Conservation (phyloP, 2,888 invertebrate genomes). For the Aleiodes leptofemur region DNA sequence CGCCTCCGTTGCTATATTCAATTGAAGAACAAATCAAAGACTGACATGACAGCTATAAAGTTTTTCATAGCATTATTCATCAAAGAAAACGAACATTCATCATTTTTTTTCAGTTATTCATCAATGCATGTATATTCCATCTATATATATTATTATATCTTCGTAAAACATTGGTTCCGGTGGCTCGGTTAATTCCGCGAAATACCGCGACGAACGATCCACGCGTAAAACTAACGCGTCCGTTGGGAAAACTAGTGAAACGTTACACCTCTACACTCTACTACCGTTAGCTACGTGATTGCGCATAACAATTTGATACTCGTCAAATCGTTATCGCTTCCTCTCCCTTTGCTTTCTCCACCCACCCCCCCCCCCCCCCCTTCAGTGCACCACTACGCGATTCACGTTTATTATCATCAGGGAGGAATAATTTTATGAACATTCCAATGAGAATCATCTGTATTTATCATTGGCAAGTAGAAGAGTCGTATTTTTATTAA, state of each 20-base stretch:
- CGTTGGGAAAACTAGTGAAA: conserved; percentile 53
- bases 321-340: conserved; percentile 51
- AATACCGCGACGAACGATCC: conserved; percentile 55
- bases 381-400: neutral
- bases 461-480: neutral
- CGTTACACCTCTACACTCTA: conserved; percentile 46
- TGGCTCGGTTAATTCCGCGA: conserved; percentile 55
- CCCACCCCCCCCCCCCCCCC: no score
- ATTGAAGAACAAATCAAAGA: no score
- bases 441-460: neutral
- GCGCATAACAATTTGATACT: conserved; percentile 54
- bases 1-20: no score
- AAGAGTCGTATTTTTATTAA: neutral
- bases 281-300: conserved; percentile 47
- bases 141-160: conserved; percentile 59
- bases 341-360: neutral
- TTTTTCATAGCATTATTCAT: neutral
- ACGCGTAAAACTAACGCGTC: conserved; percentile 57
- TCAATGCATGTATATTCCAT: neutral
- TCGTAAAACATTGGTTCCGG: conserved; percentile 59
- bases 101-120: conserved; percentile 19
- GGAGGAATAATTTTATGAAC: no score
- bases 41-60: neutral
- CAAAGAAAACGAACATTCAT: conserved; percentile 10
- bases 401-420: no score